Percentiles rank a stretch among this genome's conserved stretches.
These are phyloP conservation scores for Epicauta chinensis DNA, from an alignment of 1,140 invertebrate genomes.

Conservation along the genomic window DNA sequence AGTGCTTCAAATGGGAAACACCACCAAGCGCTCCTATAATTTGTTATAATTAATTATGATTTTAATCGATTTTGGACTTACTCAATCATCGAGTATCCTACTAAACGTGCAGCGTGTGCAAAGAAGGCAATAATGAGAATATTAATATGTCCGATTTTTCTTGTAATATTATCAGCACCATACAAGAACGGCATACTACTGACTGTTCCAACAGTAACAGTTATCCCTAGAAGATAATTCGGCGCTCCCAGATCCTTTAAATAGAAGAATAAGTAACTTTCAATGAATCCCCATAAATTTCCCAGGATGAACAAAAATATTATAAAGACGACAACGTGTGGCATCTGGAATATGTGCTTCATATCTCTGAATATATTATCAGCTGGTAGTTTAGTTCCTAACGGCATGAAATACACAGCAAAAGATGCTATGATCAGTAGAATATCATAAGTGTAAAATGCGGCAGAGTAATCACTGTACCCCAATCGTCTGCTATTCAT, in stretches of 20 bases:
- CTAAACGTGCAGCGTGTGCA: conserved; percentile 67
- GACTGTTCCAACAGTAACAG: conserved; percentile 72
- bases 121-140: conserved; percentile 76
- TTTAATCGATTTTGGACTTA: conserved; percentile 45
- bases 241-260: conserved; percentile 72
- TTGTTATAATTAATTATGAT: background rate
- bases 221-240: conserved; percentile 73
- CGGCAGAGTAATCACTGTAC: conserved; percentile 70
- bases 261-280: conserved; percentile 78
- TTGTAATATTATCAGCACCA: conserved; percentile 71
- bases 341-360: conserved; percentile 64
- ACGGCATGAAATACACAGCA: conserved; percentile 63
- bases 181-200: conserved; percentile 76
- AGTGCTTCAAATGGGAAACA: conserved; percentile 80
- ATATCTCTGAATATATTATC: conserved; percentile 65
- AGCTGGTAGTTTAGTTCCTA: conserved; percentile 63
- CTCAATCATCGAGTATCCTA: conserved; percentile 79
- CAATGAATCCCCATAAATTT: conserved; percentile 78
- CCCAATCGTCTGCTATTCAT: conserved; percentile 54
- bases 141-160: conserved; percentile 72
- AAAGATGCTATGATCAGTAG: conserved; percentile 61
- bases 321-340: conserved; percentile 67
- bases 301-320: conserved; percentile 70
- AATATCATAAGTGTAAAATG: conserved; percentile 69
- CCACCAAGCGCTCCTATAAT: conserved; percentile 70